Evolutionary conservation across 2,797 vertebrate genomes (phyloP).

Genomic region (Setipinna tenuifilis): DNA sequence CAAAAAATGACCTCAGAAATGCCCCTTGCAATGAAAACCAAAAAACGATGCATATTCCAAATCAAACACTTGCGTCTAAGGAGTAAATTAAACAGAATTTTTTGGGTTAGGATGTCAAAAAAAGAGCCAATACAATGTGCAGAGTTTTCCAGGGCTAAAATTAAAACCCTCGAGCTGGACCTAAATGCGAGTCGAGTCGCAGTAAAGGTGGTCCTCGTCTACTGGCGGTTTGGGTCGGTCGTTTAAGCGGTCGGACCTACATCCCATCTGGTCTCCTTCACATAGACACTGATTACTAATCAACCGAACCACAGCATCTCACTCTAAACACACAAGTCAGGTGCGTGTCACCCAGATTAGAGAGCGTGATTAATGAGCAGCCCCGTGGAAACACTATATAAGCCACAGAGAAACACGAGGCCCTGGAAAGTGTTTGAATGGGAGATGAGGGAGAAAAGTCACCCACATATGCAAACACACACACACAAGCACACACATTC

Average conservation of each 20-base stretch:
- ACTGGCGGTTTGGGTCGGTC: neutral
- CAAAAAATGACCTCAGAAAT: neutral
- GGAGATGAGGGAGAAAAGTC: neutral
- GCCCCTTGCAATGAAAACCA: neutral
- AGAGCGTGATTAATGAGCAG: constrained; percentile 2
- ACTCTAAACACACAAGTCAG: neutral
- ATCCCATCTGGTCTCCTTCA: neutral
- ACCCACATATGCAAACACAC: too few relatives aligned
- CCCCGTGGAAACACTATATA: neutral
- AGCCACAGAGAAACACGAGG: neutral
- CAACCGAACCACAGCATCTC: neutral
- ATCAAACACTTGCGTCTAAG: neutral
- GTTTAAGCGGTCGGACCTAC: neutral
- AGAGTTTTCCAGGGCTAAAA: neutral
- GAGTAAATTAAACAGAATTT: neutral
- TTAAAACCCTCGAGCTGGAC: neutral
- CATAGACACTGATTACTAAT: constrained; percentile 18
- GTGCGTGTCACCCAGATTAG: neutral
- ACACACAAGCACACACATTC: too few relatives aligned
- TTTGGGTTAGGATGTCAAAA: neutral
- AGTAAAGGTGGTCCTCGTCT: constrained; percentile 13
- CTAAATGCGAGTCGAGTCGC: neutral
- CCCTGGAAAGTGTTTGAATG: neutral
- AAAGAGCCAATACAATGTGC: neutral
- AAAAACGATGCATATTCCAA: neutral